phyloP scores from a whole-genome alignment of 2,797 vertebrate genomes.

The Rhabdomys pumilio region DNA sequence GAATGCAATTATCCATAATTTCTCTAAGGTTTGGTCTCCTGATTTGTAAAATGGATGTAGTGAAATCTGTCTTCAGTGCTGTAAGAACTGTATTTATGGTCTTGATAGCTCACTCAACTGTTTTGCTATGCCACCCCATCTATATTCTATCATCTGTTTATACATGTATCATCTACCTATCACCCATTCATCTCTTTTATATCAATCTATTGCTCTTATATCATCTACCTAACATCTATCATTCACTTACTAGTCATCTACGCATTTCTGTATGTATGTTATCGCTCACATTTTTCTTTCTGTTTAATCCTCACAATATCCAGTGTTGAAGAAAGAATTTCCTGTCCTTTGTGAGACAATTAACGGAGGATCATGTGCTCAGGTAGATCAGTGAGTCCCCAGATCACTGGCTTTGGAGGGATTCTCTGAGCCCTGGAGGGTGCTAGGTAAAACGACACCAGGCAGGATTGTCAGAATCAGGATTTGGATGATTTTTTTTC shows the following conservation, averaged over 20 bases:
- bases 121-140: background rate
- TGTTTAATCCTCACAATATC: background rate
- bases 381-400: background rate
- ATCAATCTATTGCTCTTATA: background rate
- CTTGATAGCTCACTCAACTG: background rate
- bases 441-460: conserved; percentile 2
- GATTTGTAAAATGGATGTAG: conserved; percentile 40
- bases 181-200: background rate
- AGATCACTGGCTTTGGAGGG: background rate
- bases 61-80: conserved; percentile 27
- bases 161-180: background rate
- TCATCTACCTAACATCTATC: background rate
- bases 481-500: background rate
- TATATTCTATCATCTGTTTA: no score
- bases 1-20: background rate
- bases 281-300: background rate
- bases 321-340: background rate
- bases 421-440: background rate
- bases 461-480: background rate
- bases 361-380: background rate
- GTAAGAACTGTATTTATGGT: conserved; percentile 21
- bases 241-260: background rate
- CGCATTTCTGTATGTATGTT: background rate
- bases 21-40: background rate
- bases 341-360: background rate